Base-by-base conservation (phyloP, 2,797 vertebrate genomes). In the Helarctos malayanus region DNA sequence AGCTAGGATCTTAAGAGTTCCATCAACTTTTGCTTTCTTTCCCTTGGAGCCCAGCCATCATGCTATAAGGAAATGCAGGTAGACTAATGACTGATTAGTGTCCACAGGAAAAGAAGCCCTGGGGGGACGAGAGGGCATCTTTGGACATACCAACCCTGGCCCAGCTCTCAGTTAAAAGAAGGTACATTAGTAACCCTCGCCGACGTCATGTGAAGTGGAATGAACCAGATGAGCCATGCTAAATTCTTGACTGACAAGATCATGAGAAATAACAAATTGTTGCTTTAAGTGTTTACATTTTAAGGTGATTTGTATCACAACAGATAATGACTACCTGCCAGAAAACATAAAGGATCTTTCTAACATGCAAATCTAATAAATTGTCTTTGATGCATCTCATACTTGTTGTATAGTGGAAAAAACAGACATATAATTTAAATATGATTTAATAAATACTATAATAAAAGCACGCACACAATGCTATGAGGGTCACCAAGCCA, bases 221-320 rank as follows among this genome's bases (percentile, higher is more conserved):
- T 29, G 81, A 82, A 35, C 23, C 18, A 69, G 59, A 27, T 82
- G 35, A 94, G 68, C 45, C 23, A 78, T 25, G 57, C 41, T 68
- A 87, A 86, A 87, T 94, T 81, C 63, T 86, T 76, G 57, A 96
- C 75, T 94, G 27, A 49, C 15, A 76, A 41, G 57, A 52, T 68
- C 65, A 41, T 38, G n/a, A 87, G 29, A 65, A 96, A 61, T 61
- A 49, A 89, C 49, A 96, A 96, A 82, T 87, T 91, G 32, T 75
- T 86, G 82, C 71, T 59, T 81, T 52, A 81, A 76, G 68, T 21
- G 41, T 52, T 91, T 68, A 59, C 15, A 91, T 35, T 94, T 88
- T 95, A 92, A 75, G 65, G 38, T 57, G 57, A 81, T 92, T 68
- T 81, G n/a, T 94, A 91, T 90, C 57, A 94, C 27, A 85, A 84